Base-by-base conservation (phyloP, 2,888 invertebrate genomes). In the Caenorhabditis parvicauda region DNA sequence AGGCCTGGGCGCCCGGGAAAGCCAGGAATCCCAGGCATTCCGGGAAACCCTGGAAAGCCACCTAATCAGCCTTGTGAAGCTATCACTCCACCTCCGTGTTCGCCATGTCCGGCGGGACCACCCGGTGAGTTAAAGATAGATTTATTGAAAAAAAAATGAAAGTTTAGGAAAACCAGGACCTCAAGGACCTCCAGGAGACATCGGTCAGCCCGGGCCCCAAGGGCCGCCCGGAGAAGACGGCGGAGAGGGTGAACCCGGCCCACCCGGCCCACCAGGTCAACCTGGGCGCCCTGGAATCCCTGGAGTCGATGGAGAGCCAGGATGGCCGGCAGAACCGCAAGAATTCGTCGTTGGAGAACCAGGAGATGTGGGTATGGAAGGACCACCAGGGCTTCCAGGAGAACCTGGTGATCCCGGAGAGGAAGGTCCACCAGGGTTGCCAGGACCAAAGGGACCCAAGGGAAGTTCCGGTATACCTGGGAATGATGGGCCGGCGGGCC, bases 371-470 rank as follows among this genome's bases (percentile, higher is more conserved):
- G 45, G 45, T 28, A 9, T 12, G 35, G 9, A 9, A 9, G 41
- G 63, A 50, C 50, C 60, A 3, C 59, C 62, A 19, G 70, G 70
- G 43, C 55, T 70, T 9, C 67, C 67, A 37, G 70, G 70, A 59
- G 54, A 54, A 14, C 51, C 39, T 2, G 62, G 62, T 14, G 62
- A 54, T 4, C 3, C 45, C 12, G 62, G 62, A 42, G 62, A 58
- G 17, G 54, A 62, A 3, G 2, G 55, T 74, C 53, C 62, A 66
- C 59, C 64, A 67, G 64, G 70, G 70, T 43, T 49, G 58, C 19
- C 62, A 0, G 62, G 62, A 12, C 62, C 50, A 1, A 62, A 62
- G 45, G 62, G 62, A 12, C 58, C 62, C 9, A 43, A 54, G 0
- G 62, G 62, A 32, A 22, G 44, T 9, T 48, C 58, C 3, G 62